These are phyloP conservation scores for Hyperoplus immaculatus DNA, from an alignment of 2,797 vertebrate genomes.

Conservation along the genomic window DNA sequence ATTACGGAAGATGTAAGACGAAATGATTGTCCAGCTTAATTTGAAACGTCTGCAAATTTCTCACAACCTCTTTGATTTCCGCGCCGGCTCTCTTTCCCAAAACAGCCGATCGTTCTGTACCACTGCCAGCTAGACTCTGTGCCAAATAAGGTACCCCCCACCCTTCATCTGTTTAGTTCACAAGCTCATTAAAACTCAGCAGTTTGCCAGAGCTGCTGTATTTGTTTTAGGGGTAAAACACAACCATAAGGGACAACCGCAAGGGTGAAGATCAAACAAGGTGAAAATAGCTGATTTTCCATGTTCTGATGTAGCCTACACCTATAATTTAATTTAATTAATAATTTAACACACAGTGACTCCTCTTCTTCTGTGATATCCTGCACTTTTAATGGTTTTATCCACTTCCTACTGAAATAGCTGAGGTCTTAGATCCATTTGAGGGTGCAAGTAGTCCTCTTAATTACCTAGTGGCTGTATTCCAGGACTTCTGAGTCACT, in stretches of 20 bases:
- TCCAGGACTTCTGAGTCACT: constrained; percentile 56
- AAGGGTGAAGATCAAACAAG: constrained; percentile 17
- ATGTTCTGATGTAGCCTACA: constrained; percentile 3
- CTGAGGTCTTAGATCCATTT: constrained; percentile 12
- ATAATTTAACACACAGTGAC: constrained; percentile 15
- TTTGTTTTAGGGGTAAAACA: constrained; percentile 34
- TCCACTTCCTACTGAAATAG: constrained; percentile 19
- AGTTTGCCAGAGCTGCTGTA: constrained; percentile 9
- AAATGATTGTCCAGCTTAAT: constrained; percentile 76
- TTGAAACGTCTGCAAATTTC: constrained; percentile 69
- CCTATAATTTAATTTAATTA: neutral
- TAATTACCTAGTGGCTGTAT: constrained; percentile 22
- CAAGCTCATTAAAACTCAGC: constrained; percentile 47
- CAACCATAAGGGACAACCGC: constrained; percentile 18
- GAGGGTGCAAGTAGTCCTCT: constrained; percentile 6
- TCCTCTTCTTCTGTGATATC: neutral
- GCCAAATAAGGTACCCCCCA: constrained; percentile 58
- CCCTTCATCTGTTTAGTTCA: constrained; percentile 46
- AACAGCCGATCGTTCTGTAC: constrained; percentile 27
- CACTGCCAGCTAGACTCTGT: constrained; percentile 51
- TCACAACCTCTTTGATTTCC: constrained; percentile 63
- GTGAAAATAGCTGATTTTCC: constrained; percentile 19
- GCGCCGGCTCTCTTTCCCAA: constrained; percentile 42
- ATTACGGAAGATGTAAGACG: constrained; percentile 70
- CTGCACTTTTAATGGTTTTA: neutral